Conservation (phyloP, 1,140 invertebrate genomes). For the Papilio machaon region DNA sequence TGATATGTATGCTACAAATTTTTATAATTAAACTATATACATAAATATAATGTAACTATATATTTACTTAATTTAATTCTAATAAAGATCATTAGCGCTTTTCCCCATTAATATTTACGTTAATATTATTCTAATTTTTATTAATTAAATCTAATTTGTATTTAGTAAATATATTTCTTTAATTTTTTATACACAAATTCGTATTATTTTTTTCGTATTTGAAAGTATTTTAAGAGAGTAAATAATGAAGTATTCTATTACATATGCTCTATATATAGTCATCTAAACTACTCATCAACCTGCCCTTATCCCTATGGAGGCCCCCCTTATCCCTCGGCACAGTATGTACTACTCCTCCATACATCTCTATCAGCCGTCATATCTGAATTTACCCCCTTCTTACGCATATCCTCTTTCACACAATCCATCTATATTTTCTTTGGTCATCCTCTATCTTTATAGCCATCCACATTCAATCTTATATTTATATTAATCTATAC, state of each 20-base stretch:
- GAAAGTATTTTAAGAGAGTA: background rate
- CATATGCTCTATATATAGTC: background rate
- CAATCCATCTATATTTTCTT: too few relatives aligned
- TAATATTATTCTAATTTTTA: constrained; percentile 44
- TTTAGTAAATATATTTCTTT: constrained; percentile 29
- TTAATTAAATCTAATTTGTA: constrained; percentile 41
- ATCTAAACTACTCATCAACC: background rate
- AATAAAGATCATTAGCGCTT: constrained; percentile 75
- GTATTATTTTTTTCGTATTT: constrained; percentile 1
- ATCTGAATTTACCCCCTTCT: too few relatives aligned
- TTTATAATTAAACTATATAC: constrained; percentile 45
- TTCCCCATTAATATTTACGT: constrained; percentile 64
- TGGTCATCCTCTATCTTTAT: too few relatives aligned
- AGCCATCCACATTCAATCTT: too few relatives aligned
- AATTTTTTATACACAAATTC: constrained; percentile 16
- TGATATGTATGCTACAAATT: constrained; percentile 36
- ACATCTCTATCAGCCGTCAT: too few relatives aligned
- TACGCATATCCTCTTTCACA: too few relatives aligned
- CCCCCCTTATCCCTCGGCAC: too few relatives aligned
- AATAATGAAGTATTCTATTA: background rate
- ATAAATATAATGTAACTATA: constrained; percentile 49
- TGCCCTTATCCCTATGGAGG: too few relatives aligned
- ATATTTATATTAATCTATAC: too few relatives aligned
- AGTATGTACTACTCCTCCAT: too few relatives aligned
- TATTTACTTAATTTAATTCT: constrained; percentile 50